phyloP scores from a whole-genome alignment of 2,797 vertebrate genomes.

The Helostoma temminkii region DNA sequence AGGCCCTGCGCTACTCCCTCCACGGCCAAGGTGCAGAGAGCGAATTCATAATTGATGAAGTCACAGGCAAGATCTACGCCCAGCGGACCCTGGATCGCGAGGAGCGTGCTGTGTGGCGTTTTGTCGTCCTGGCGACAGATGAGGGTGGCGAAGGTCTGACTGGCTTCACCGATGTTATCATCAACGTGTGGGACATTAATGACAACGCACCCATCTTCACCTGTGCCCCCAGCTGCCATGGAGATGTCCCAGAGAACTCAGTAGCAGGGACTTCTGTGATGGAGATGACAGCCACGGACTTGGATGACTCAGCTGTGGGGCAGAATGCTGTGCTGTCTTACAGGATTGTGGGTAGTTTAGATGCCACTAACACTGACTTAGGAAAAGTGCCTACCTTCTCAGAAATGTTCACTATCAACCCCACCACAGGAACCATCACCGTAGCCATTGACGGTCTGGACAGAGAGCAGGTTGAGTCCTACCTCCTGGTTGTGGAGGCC shows the following conservation, averaged over 20 bases:
- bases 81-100: conserved; percentile 89
- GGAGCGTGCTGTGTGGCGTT: conserved; percentile 90
- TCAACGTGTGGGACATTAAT: conserved; percentile 93
- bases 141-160: conserved; percentile 92
- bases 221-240: conserved; percentile 88
- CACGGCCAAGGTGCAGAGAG: conserved; percentile 90
- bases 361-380: conserved; percentile 59
- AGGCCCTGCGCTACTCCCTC: conserved; percentile 90
- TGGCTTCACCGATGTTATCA: conserved; percentile 93
- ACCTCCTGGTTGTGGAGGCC: conserved; percentile 89
- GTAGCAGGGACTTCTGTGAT: conserved; percentile 86
- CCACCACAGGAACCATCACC: conserved; percentile 85
- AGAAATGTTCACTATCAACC: conserved; percentile 88
- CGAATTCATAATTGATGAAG: conserved; percentile 91
- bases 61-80: conserved; percentile 90
- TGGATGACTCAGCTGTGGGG: conserved; percentile 88
- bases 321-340: conserved; percentile 90
- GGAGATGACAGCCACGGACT: conserved; percentile 91
- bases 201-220: conserved; percentile 89
- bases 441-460: conserved; percentile 85
- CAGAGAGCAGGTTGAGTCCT: conserved; percentile 86
- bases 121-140: conserved; percentile 92
- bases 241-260: conserved; percentile 88
- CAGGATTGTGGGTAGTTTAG: conserved; percentile 85
- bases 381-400: conserved; percentile 69